Evolutionary conservation across 2,888 invertebrate species (phyloP), one percentile per base, ranked within the genome.

Genomic region (Anticlea derivata): DNA sequence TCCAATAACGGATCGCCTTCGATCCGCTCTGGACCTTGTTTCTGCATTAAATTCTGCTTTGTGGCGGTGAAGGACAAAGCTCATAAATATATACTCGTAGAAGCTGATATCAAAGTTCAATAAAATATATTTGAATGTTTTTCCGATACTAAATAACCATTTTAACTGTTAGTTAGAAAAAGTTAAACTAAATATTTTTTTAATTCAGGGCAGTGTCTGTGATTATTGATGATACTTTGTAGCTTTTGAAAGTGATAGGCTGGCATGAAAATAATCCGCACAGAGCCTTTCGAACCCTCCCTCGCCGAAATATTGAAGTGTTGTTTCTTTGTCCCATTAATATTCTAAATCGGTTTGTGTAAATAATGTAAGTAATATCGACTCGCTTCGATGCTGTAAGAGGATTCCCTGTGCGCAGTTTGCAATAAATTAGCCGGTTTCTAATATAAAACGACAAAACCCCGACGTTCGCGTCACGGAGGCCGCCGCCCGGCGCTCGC

Each of bases 371-470:
- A 65, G 52, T 65, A 70, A 73, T 72, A 65, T 65, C 61, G 61
- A 60, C 50, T 65, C 59, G 65, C 62, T 61, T 68, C 66, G 69
- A 75, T 74, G 68, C 71, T 75, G 70, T 77, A 80, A 77, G 78
- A 77, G 73, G 74, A 74, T 76, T 83, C 82, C 82, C 79, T 79
- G 75, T 74, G 80, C 78, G 77, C 80, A 82, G 83, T 83, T 85
- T 82, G 87, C 86, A 87, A 90, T 91, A 91, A 90, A 91, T 90
- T 90, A 88, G 86, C 83, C 69, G 68, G 76, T 80, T 81, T 85
- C 86, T 89, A 90, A 90, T 90, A 89, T 84, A 91, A 90, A 89
- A 90, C 83, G 86, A 89, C 86, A 88, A 90, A 87, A 86, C 74
- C 74, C 75, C 78, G 80, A 78, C 78, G 71, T 75, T 80, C 80